Evolutionary conservation across 2,113 vertebrate species (phyloP).

Genomic region (Lagopus muta): DNA sequence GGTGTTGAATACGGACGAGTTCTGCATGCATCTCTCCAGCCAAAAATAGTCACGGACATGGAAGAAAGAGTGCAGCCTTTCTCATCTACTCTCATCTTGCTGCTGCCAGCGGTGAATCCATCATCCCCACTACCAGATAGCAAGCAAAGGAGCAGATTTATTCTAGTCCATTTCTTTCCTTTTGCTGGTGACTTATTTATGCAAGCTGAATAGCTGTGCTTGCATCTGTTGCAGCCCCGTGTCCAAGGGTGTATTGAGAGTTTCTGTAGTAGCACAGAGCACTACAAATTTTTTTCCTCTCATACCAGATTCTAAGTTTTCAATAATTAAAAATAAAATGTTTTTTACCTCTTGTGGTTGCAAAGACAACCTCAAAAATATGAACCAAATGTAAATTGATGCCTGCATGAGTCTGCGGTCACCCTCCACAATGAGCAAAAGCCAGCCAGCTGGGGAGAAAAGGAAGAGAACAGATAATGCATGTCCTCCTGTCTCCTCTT

Average conservation of each 20-base stretch:
- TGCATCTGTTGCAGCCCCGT: background rate
- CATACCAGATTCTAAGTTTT: conserved; percentile 16
- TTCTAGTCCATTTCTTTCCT: background rate
- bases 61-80: background rate
- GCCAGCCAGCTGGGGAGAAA: background rate
- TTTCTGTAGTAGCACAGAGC: background rate
- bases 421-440: background rate
- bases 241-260: background rate
- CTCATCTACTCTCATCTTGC: background rate
- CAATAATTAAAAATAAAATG: background rate
- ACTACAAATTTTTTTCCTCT: background rate
- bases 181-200: background rate
- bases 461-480: background rate
- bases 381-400: conserved; percentile 40
- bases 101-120: background rate
- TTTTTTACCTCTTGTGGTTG: conserved; percentile 6
- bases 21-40: background rate
- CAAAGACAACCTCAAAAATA: conserved; percentile 51
- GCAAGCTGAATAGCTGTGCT: background rate
- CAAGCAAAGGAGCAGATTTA: background rate
- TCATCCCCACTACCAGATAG: background rate
- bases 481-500: background rate
- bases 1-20: background rate
- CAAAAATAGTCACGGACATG: background rate
- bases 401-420: background rate